Conservation (phyloP, 2,888 invertebrate species). For the Platycheirus rosarum region DNA sequence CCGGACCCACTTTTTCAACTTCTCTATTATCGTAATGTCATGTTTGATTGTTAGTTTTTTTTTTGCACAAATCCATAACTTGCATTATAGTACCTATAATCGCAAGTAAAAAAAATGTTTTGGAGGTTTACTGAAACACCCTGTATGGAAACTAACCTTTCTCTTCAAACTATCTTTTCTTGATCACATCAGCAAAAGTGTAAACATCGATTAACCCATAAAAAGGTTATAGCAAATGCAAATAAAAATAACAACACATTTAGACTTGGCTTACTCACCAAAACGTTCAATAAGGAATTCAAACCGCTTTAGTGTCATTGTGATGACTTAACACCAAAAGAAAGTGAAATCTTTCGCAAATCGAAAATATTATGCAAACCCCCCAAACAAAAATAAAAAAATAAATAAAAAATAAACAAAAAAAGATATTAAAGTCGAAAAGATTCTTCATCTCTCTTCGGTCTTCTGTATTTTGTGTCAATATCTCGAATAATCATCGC, state of each 20-base stretch:
- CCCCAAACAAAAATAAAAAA: slow-evolving; percentile 8
- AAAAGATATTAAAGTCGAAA: slow-evolving; percentile 16
- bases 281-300: not conserved
- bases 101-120: too few relatives aligned
- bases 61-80: too few relatives aligned
- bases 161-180: too few relatives aligned
- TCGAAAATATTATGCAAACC: slow-evolving; percentile 38
- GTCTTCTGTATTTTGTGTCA: too few relatives aligned
- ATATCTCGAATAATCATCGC: too few relatives aligned
- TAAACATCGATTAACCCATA: slow-evolving; percentile 29
- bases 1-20: too few relatives aligned
- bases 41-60: too few relatives aligned
- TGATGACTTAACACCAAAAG: slow-evolving; percentile 37
- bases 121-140: too few relatives aligned
- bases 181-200: too few relatives aligned
- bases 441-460: not conserved
- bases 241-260: not conserved
- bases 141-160: too few relatives aligned
- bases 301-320: not conserved
- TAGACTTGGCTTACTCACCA: slow-evolving; percentile 14
- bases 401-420: slow-evolving; percentile 20
- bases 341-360: slow-evolving; percentile 56
- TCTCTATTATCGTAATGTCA: too few relatives aligned
- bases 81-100: too few relatives aligned
- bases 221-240: not conserved